phyloP scores from a whole-genome alignment of 2,888 invertebrate species.

The Mongoloraphidia duomilia region DNA sequence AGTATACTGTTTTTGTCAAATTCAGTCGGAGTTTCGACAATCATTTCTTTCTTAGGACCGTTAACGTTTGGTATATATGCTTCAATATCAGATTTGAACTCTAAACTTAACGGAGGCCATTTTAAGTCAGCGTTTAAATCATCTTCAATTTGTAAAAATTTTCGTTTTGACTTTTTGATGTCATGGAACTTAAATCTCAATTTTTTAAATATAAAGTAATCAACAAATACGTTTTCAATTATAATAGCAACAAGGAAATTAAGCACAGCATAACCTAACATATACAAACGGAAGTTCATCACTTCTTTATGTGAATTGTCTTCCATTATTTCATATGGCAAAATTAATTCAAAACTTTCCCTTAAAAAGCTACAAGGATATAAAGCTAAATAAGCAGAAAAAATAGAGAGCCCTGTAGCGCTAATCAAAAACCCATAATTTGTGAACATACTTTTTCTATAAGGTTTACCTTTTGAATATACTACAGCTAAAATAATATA shows the following conservation, averaged over 20 bases:
- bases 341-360: slow-evolving; percentile 43
- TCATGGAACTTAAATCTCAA: slow-evolving; percentile 33
- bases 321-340: slow-evolving; percentile 41
- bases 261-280: slow-evolving; percentile 34
- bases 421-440: slow-evolving; percentile 38
- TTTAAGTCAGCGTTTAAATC: slow-evolving; percentile 35
- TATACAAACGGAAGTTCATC: slow-evolving; percentile 20
- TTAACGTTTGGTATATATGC: slow-evolving; percentile 20
- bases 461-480: slow-evolving; percentile 52
- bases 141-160: slow-evolving; percentile 40
- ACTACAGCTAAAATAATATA: slow-evolving; percentile 47
- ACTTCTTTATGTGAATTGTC: not conserved
- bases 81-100: slow-evolving; percentile 14
- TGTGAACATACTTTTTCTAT: slow-evolving; percentile 43
- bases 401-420: slow-evolving; percentile 30
- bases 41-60: slow-evolving; percentile 16
- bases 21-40: too few relatives aligned
- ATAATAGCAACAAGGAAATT: slow-evolving; percentile 40
- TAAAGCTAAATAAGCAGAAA: slow-evolving; percentile 36
- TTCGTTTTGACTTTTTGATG: slow-evolving; percentile 36
- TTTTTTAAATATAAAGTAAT: slow-evolving; percentile 38
- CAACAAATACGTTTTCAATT: slow-evolving; percentile 41
- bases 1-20: slow-evolving; percentile 30
- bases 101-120: slow-evolving; percentile 39
- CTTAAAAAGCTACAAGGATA: slow-evolving; percentile 33